Conservation (phyloP, 2,888 invertebrate genomes). For the Patella depressa region DNA sequence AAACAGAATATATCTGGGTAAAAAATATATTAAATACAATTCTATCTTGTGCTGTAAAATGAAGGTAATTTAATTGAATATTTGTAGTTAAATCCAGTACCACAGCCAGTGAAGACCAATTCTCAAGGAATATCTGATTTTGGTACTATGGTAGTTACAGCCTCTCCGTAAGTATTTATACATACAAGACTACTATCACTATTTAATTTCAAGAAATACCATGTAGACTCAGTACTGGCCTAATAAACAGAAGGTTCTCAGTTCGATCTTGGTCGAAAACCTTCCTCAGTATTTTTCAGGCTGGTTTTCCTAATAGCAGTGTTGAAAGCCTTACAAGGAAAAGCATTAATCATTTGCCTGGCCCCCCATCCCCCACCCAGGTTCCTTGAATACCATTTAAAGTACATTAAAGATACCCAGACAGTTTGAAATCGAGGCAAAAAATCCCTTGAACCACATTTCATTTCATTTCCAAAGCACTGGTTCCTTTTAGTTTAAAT, state of each 20-base stretch:
- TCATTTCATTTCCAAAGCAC: no score
- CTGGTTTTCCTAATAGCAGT: background rate
- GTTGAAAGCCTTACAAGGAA: background rate
- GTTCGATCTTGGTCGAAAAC: background rate
- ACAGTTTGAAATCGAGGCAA: no score
- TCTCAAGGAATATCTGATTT: conserved; percentile 64
- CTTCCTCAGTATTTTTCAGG: background rate
- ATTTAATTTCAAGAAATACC: no score
- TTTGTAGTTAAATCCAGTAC: conserved; percentile 58
- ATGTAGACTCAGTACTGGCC: no score
- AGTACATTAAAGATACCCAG: background rate
- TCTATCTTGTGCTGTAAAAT: no score
- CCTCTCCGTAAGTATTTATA: conserved; percentile 49
- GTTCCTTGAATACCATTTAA: no score
- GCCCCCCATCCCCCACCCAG: no score
- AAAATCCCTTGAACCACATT: no score
- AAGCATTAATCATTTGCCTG: background rate
- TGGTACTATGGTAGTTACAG: conserved; percentile 61
- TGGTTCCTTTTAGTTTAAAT: no score
- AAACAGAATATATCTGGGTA: no score
- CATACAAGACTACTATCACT: no score
- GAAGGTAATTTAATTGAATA: background rate
- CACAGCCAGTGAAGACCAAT: conserved; percentile 61
- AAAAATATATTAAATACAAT: no score
- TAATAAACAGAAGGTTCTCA: background rate